Evolutionary conservation across 2,113 vertebrate species (phyloP), one percentile per base, ranked within the genome.

Genomic region (Cyanoderma ruficeps): DNA sequence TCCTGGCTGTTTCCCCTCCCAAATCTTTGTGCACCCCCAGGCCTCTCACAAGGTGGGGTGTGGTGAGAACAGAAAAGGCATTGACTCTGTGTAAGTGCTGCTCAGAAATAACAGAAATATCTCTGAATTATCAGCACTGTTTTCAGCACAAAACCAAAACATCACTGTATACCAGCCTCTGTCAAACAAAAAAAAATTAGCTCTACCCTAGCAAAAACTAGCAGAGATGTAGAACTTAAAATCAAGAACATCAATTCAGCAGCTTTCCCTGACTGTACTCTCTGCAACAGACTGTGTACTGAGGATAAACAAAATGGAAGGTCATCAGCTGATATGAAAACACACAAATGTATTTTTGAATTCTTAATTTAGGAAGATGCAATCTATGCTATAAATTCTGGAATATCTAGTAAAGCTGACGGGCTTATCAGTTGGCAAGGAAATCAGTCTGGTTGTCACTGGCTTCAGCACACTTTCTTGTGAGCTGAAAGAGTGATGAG

Each of bases 1-100:
- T 59, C 39, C 56, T 14, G 27, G 13, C 15, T 71, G 9, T 33
- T 23, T 65, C 20, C 28, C 23, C 17, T 57, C 39, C 23, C 49
- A 46, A 0, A 10, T 27, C 1, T 0, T 11, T 27, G 14, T n/a
- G 4, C 27, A 10, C 10, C 25, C 24, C 15, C 11, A 69, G 24
- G 49, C 27, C 12, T 6, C 46, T 44, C 10, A 3, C 1, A 15
- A 15, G 35, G 15, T 44, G 22, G 7, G 19, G 3, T 30, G 25
- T 12, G 4, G 3, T 67, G 15, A 75, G 11, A 83, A 10, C 33
- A 57, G 22, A 57, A 44, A 52, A n/a, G 31, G 9, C 1, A 0
- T 31, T 30, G 19, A 11, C 11, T 21, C 6, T 74, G 17, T 46
- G 3, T 35, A 13, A 64, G 7, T 6, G 1, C 12, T 42, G 16